phyloP scores from a whole-genome alignment of 2,888 invertebrate genomes.

The Drosophila dives region DNA sequence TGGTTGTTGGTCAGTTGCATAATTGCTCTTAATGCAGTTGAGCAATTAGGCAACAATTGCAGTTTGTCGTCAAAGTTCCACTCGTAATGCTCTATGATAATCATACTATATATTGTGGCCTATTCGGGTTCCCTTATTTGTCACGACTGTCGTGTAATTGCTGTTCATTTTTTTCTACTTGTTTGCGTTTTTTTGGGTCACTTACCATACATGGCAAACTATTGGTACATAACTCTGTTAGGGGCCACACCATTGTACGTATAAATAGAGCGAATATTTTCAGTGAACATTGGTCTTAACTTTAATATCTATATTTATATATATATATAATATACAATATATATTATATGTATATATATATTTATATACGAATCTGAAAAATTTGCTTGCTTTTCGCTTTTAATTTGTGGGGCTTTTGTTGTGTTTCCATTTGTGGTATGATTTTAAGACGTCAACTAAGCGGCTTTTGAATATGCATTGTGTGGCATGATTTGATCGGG shows the following conservation, averaged over 20 bases:
- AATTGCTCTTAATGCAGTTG: constrained; percentile 75
- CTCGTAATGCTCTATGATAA: constrained; percentile 13
- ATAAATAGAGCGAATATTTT: constrained; percentile 35
- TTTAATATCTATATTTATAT: constrained; percentile 3
- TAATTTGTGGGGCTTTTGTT: constrained; percentile 67
- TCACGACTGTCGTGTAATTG: constrained; percentile 27
- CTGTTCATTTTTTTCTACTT: constrained; percentile 15
- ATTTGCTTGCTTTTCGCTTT: constrained; percentile 63
- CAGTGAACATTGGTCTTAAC: constrained; percentile 19
- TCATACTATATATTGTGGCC: constrained; percentile 5
- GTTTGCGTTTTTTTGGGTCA: constrained; percentile 19
- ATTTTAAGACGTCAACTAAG: constrained; percentile 41
- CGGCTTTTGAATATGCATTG: constrained; percentile 44
- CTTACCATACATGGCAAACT: constrained; percentile 26
- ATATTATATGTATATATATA: background rate
- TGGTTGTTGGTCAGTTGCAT: constrained; percentile 49
- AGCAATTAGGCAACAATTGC: constrained; percentile 67
- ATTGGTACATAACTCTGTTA: background rate
- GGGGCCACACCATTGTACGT: constrained; percentile 3
- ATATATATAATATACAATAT: background rate
- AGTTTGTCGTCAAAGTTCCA: constrained; percentile 2
- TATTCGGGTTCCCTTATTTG: constrained; percentile 7
- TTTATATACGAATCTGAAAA: constrained; percentile 39
- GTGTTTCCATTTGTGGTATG: constrained; percentile 32
- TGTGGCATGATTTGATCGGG: constrained; percentile 41